A percentile compares a stretch with the other conserved stretches of the same genome.
phyloP scores from a whole-genome alignment of 2,113 vertebrate genomes.

The Misgurnus mizolepis region DNA sequence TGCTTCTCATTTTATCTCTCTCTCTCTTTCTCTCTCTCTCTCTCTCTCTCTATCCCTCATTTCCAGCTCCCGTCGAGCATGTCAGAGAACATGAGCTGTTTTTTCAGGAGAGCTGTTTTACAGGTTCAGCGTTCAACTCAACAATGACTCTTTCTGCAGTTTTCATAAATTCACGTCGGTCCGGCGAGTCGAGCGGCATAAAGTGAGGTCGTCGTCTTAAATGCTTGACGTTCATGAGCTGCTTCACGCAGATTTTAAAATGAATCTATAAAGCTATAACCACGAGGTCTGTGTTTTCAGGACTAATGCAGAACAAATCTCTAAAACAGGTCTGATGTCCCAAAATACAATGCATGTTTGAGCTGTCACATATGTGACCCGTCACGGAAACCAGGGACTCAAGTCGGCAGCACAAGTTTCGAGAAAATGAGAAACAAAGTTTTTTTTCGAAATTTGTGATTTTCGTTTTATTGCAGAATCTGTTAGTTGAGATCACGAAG shows the following conservation, averaged over 20 bases:
- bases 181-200: not conserved
- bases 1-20: constrained; percentile 47
- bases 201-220: not conserved
- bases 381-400: no score
- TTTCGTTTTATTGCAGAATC: no score
- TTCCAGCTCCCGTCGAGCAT: constrained; percentile 22
- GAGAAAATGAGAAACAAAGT: no score
- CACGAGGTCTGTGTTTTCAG: not conserved
- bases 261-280: constrained; percentile 6
- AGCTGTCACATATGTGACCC: no score
- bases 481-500: no score
- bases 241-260: constrained; percentile 8
- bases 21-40: constrained; percentile 27
- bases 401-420: no score
- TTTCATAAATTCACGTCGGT: constrained; percentile 18
- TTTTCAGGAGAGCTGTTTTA: constrained; percentile 12
- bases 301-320: not conserved
- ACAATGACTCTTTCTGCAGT: not conserved
- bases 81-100: constrained; percentile 34
- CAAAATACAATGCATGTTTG: no score
- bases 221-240: constrained; percentile 7
- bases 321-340: no score
- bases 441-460: no score
- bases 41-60: constrained; percentile 12
- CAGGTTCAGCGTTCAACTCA: not conserved